Conservation (phyloP, 2,797 vertebrate genomes). For the Gymnothorax javanicus region DNA sequence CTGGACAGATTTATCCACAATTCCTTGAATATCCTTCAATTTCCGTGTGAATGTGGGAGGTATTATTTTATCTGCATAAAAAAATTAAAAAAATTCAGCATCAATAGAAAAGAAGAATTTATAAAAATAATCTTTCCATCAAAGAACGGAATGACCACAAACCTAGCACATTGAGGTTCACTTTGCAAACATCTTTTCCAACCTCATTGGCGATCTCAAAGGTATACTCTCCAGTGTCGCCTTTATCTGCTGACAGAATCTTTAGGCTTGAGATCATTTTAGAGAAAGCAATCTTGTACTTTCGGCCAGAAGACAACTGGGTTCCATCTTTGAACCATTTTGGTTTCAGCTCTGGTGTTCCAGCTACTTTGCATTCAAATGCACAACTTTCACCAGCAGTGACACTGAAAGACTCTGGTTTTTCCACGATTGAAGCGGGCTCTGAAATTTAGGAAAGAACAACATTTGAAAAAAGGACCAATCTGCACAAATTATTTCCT, state of each 20-base stretch:
- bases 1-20: conserved; percentile 78
- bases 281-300: conserved; percentile 92
- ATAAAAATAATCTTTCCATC: conserved; percentile 29
- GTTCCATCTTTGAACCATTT: conserved; percentile 97
- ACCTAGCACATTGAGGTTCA: conserved; percentile 93
- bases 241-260: conserved; percentile 84
- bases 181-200: conserved; percentile 91
- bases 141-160: conserved; percentile 59
- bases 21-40: conserved; percentile 80
- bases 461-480: conserved; percentile 31
- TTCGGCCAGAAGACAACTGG: conserved; percentile 86
- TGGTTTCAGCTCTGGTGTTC: conserved; percentile 88
- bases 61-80: conserved; percentile 86
- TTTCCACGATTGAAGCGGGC: conserved; percentile 91
- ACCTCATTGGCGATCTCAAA: conserved; percentile 94
- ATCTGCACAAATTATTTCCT: not conserved
- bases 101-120: conserved; percentile 44
- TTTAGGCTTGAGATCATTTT: conserved; percentile 91
- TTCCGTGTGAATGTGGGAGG: conserved; percentile 91
- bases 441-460: conserved; percentile 79
- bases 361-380: conserved; percentile 92
- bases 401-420: conserved; percentile 89
- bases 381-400: conserved; percentile 86
- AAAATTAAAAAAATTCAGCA: conserved; percentile 43
- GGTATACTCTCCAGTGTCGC: conserved; percentile 91